Evolutionary conservation across 2,113 vertebrate genomes (phyloP), one percentile per base, ranked within the genome.

Genomic region (Pygoscelis adeliae): DNA sequence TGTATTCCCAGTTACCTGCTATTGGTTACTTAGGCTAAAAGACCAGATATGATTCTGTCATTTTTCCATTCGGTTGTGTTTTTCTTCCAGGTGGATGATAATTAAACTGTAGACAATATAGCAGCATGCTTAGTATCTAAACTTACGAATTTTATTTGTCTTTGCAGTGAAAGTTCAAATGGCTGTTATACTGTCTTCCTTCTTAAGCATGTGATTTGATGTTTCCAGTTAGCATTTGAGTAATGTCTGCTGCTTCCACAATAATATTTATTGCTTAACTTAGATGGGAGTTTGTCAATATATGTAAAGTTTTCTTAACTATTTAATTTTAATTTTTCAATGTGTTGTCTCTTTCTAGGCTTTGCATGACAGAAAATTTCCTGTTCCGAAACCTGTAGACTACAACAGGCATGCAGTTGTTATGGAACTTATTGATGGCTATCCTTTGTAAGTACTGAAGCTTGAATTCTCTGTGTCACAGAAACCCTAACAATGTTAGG

Each of bases 381-480:
- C 99, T 67, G 99, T 99, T 95, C 99, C 99, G 67, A 99, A 99
- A 96, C 99, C 99, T 83, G 83, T 99, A 89, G 99, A 99, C 98
- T 99, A 99, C 93, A 99, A 99, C 97, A 98, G 99, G 87, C 99
- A 99, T 93, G 99, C 99, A 16, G 98, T 99, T 34, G 98, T 99
- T 90, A 99, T 99, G 99, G 99, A 99, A 96, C 98, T 99, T 91
- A 98, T 99, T 92, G 99, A 98, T 98, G 99, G 99, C 72, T 99
- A 99, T 96, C 99, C 99, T 42, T 94, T 99, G 99, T 99, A 98
- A 99, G 99, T 99, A 94, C 82, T 72, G 69, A 55, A 81, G 30
- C 55, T 73, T 92, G 27, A 84, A 76, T 65, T 78, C 15, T 8
- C 21, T 42, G 10, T 87, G 22, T 86, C 69, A 47, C 1, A 89